Evolutionary conservation across 2,888 invertebrate genomes (phyloP), one percentile per base, ranked within the genome.

Genomic region (Cecidostiba fungosa): DNA sequence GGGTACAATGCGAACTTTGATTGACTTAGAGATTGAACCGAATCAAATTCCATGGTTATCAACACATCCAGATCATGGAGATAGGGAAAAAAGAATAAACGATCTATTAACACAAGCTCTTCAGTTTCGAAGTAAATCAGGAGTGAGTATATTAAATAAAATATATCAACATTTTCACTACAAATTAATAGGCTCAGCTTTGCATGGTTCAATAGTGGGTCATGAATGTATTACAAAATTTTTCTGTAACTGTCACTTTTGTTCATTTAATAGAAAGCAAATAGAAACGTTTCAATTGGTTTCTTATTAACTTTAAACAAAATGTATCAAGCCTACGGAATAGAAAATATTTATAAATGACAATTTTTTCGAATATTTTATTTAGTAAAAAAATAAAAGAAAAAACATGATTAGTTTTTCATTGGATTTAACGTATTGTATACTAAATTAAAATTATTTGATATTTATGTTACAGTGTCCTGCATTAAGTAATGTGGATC

Each of bases 1-100:
- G 95, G 91, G 90, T 29, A 93, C 93, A 86, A 94, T 95, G 94
- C 90, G 85, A 88, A 91, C 66, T 79, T 89, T 88, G 77, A 88
- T 77, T 19, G 91, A 91, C 66, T 87, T 90, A 82, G 84, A 89
- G 4, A 59, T 87, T 1, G 84, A 89, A 43, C 87, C 88, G 0
- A 78, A 89, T 14, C 85, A 88, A 1, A 89, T 94, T 10, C 94
- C 95, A 85, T 94, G 94, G 93, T 89, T 95, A 72, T 95, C 94
- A 1, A 95, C 95, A 8, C 95, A 95, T 91, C 95, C 95, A 4
- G 91, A 93, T 85, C 93, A 94, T 89, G 93, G 93, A 26, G 94
- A 92, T 69, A 91, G 95, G 36, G 93, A 94, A 39, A 90, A 92
- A 36, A 88, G 90, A 32, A 89, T 95, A 5, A 93, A 94, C 77